Evolutionary conservation across 2,888 invertebrate genomes (phyloP).

Genomic region (Trichogramma evanescens): DNA sequence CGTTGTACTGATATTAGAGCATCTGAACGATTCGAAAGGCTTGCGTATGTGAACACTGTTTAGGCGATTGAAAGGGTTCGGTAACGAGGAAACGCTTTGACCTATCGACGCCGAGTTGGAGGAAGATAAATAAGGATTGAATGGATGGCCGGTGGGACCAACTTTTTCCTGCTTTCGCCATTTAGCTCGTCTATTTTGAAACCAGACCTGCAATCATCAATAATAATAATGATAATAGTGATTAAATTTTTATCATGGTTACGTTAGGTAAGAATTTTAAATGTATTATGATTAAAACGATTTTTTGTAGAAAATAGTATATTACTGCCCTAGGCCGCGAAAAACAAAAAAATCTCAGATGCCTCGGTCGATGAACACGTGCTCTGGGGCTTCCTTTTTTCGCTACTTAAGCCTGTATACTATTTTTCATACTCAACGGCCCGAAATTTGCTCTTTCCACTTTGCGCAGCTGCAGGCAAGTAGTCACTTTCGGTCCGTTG

Average conservation of each 20-base stretch:
- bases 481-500: too few species aligned
- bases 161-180: constrained; percentile 92
- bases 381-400: too few species aligned
- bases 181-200: constrained; percentile 84
- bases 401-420: too few species aligned
- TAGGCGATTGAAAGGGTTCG: constrained; percentile 74
- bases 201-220: constrained; percentile 71
- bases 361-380: too few species aligned
- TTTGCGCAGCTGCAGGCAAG: too few species aligned
- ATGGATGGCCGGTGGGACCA: constrained; percentile 83
- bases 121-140: constrained; percentile 74
- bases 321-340: background rate
- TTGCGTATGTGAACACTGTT: constrained; percentile 59
- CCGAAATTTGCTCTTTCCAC: too few species aligned
- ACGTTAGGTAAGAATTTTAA: too few species aligned
- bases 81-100: constrained; percentile 62
- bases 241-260: too few species aligned
- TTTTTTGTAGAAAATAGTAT: too few species aligned
- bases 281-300: too few species aligned
- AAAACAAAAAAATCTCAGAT: background rate
- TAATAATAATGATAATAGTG: too few species aligned
- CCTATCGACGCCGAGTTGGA: constrained; percentile 58
- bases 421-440: too few species aligned
- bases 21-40: constrained; percentile 64
- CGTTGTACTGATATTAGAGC: constrained; percentile 52